These are phyloP conservation scores for Microplitis mediator DNA, from an alignment of 1,140 invertebrate species.

Conservation along the genomic window DNA sequence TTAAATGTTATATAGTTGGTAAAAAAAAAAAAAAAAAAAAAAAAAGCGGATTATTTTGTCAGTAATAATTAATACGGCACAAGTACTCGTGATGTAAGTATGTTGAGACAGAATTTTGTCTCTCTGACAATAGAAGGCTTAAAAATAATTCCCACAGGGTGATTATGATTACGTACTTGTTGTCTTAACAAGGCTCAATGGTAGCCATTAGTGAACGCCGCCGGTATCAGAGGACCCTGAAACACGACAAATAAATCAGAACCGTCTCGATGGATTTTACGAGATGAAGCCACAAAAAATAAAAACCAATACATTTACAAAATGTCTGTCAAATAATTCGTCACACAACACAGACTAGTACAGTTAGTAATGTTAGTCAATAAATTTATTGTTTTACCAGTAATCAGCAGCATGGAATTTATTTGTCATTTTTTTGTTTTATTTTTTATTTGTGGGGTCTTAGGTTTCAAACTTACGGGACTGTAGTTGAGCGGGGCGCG, in stretches of 20 bases:
- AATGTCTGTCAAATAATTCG: background rate
- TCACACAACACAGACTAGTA: constrained; percentile 2
- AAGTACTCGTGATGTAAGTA: no score
- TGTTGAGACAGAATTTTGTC: no score
- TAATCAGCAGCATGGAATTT: no score
- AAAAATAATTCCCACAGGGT: background rate
- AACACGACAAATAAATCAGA: constrained; percentile 37
- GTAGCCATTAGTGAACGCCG: constrained; percentile 92
- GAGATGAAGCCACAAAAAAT: background rate
- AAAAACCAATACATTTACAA: background rate
- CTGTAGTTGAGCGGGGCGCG: constrained; percentile 87
- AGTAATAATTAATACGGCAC: no score
- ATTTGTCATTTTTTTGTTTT: no score
- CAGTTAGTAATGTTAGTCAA: constrained; percentile 24
- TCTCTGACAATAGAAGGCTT: background rate
- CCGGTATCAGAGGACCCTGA: constrained; percentile 90
- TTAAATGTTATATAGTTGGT: no score
- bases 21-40: no score
- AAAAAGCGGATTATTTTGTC: no score
- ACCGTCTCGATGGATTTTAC: background rate
- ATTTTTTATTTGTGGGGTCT: background rate
- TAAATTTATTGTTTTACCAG: background rate
- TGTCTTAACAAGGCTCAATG: constrained; percentile 76
- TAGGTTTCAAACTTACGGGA: constrained; percentile 71
- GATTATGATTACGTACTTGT: constrained; percentile 51